Evolutionary conservation across 2,888 invertebrate genomes (phyloP), one percentile per base, ranked within the genome.

Genomic region (Lumbricus terrestris): DNA sequence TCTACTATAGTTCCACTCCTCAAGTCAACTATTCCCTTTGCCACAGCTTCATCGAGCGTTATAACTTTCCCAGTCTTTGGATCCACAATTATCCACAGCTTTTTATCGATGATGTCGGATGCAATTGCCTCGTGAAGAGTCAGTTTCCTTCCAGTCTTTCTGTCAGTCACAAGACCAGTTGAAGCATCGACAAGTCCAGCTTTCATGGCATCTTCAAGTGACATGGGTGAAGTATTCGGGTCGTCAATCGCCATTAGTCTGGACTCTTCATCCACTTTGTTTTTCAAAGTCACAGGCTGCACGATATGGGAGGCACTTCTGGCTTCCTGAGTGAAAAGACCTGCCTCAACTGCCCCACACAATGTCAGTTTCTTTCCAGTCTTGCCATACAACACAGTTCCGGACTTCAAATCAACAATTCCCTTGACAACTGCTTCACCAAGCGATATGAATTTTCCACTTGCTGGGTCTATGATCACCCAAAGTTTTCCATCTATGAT

Each of bases 61-160:
- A 98, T 95, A 94, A 97, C 96, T 94, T 97, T 96, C 8, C 97
- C 97, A 1, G 97, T 97, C 93, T 96, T 96, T 0, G 98, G 97
- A 95, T 98, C 97, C 91, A 94, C 94, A 91, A 95, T 95, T 42
- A 93, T 47, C 89, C 54, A 89, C 33, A 69, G 42, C 69, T 89
- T 89, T 38, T 38, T 54, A 42, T 90, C 90, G 20, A 91, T 38
- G n/a, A 91, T 42, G 20, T 82, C 90, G 29, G 88, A 34, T 0
- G 90, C 88, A 13, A 92, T 35, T 40, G 91, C 91, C 35, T 90
- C 90, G 37, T 83, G 38, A 35, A 92, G 54, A 33, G 89, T 88
- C 82, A 91, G n/a, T 18, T 42, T 42, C n/a, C 88, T n/a, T n/a
- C 85, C 89, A 47, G 89, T 82, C 23, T 6, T 69, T 54, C 47